phyloP scores from a whole-genome alignment of 2,888 invertebrate species.

The Tipula unca region DNA sequence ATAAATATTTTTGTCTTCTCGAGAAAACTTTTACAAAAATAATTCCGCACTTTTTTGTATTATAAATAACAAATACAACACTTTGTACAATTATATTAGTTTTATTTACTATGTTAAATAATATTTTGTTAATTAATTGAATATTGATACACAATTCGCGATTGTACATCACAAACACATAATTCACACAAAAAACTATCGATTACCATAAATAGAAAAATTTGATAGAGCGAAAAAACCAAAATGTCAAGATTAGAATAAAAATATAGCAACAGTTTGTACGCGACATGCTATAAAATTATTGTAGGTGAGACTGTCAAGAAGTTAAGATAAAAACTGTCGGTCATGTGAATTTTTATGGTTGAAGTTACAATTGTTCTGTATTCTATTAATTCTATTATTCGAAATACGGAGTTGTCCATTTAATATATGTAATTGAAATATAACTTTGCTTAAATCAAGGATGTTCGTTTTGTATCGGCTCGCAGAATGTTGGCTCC shows the following conservation, averaged over 20 bases:
- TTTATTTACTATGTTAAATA: background rate
- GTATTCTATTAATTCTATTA: no score
- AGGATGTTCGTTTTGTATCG: no score
- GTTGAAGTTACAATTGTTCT: no score
- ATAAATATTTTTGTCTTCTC: background rate
- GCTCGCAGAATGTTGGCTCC: no score
- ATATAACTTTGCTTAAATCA: no score
- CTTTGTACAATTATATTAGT: background rate
- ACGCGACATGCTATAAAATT: background rate
- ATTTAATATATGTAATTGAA: no score
- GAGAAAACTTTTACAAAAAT: background rate
- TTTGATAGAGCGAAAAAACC: background rate
- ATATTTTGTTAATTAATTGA: background rate
- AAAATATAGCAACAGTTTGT: background rate
- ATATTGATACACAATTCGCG: background rate
- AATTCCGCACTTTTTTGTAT: background rate
- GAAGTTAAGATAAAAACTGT: no score
- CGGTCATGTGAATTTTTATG: background rate
- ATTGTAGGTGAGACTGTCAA: background rate
- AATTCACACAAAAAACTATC: background rate
- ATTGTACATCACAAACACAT: background rate
- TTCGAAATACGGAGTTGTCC: no score
- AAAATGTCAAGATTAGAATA: background rate
- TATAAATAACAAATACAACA: background rate
- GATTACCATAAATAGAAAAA: conserved; percentile 8